Percentiles rank a stretch among this genome's conserved stretches.
These are phyloP conservation scores for Metridium senile DNA, from an alignment of 92 coral and sea anemone genomes.

Conservation along the genomic window DNA sequence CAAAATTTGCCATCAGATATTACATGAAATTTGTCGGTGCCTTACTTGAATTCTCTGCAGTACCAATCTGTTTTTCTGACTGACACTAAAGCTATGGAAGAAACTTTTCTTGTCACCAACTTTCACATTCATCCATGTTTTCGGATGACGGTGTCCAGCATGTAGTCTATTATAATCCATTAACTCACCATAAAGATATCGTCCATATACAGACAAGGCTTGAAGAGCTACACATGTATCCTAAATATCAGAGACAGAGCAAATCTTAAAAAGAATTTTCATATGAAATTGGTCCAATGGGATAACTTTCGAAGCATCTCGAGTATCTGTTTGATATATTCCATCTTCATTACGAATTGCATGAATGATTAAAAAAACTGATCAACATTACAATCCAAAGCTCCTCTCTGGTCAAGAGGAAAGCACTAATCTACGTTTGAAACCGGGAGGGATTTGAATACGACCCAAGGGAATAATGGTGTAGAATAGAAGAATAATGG, in stretches of 20 bases:
- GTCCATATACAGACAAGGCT: background rate
- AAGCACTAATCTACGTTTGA: no score
- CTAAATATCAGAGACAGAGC: conserved; percentile 15
- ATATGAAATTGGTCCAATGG: background rate
- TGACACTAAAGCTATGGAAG: conserved; percentile 59
- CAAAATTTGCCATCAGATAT: background rate
- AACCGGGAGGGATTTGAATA: no score
- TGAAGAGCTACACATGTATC: conserved; percentile 96
- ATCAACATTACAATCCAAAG: no score
- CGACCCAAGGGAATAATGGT: no score
- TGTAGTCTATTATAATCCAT: background rate
- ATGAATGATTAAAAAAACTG: no score
- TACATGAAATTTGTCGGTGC: background rate
- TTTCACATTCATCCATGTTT: background rate
- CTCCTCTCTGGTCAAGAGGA: no score
- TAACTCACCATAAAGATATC: background rate
- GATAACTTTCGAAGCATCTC: no score
- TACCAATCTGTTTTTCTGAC: conserved; percentile 67
- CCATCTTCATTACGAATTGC: no score
- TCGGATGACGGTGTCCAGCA: background rate
- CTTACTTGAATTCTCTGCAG: conserved; percentile 75
- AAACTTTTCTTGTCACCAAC: conserved; percentile 36
- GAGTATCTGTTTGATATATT: no score
- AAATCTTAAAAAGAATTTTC: background rate
- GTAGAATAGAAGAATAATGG: no score